Evolutionary conservation across 2,113 vertebrate species (phyloP), one percentile per base, ranked within the genome.

Genomic region (Dissostichus mawsoni): DNA sequence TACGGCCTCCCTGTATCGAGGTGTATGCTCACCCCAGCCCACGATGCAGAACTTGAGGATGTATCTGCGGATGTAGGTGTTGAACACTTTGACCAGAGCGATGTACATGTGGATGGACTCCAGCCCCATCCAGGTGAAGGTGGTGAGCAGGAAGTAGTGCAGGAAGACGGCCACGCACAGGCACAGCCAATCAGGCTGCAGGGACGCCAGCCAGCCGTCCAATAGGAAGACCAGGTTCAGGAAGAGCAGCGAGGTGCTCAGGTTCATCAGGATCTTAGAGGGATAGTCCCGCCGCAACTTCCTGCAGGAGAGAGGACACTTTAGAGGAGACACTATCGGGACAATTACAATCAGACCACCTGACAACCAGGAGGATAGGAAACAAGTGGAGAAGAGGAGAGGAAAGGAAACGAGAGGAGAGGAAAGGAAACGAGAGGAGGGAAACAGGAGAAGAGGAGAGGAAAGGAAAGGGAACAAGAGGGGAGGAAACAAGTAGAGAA

Each of bases 81-180:
- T 99, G 89, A 99, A 99, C 9, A 99, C 98, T 89, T 99, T 99
- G 76, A 99, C 98, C 52, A 99, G 91, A 2, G 98, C 98, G 50
- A 99, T 99, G 92, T 99, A 99, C 98, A 99, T 99, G 89, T 99
- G 98, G 71, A 99, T 92, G 0, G 98, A 98, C 93, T 99, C 98
- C 11, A 99, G 91, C 8, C 96, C 98, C 98, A 99, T 99, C 98
- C 98, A 99, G 1, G 98, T 99, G 87, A 99, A 99, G 17, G 98
- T 95, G 6, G 97, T 96, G 18, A 99, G 88, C 69, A 99, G 96
- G 83, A 99, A 99, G 91, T 97, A 99, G 89, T 99, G 98, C 74
- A 99, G 33, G 56, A 99, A 91, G 45, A 92, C 93, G 6, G 97
- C 98, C 9, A 97, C 90, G 0, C 96, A 93, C 4, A 93, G 89